Conservation (phyloP, 2,888 invertebrate species). For the Cordylochernes scorpioides region DNA sequence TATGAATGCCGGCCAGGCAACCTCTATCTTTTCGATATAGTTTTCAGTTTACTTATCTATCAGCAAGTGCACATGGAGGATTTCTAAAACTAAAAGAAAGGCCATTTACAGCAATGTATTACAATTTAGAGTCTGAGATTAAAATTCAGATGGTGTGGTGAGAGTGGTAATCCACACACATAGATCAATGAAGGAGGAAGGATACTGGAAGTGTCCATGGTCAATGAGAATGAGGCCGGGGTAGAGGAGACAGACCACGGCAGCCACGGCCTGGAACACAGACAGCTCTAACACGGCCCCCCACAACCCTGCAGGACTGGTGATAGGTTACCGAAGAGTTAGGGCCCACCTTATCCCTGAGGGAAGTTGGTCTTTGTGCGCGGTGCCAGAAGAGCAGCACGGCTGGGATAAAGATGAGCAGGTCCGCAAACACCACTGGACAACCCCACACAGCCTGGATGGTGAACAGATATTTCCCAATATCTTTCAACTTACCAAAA, state of each 20-base stretch:
- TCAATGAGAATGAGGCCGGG: conserved; percentile 83
- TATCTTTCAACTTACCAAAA: too few relatives aligned
- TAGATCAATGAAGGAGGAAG: too few relatives aligned
- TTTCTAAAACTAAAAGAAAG: too few relatives aligned
- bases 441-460: conserved; percentile 18
- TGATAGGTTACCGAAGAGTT: not conserved
- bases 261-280: conserved; percentile 12
- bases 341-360: conserved; percentile 12
- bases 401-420: conserved; percentile 50
- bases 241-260: conserved; percentile 34
- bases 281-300: not conserved
- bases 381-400: conserved; percentile 20
- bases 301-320: conserved; percentile 1
- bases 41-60: too few relatives aligned
- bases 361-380: conserved; percentile 4
- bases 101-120: too few relatives aligned
- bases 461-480: too few relatives aligned
- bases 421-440: conserved; percentile 52
- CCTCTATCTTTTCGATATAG: too few relatives aligned
- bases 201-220: conserved; percentile 86
- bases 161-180: too few relatives aligned
- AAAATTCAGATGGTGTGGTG: too few relatives aligned
- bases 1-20: too few relatives aligned
- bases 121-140: too few relatives aligned
- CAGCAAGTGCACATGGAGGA: too few relatives aligned